Conservation (phyloP, 1,140 invertebrate genomes). For the Brachionus manjavacas region DNA sequence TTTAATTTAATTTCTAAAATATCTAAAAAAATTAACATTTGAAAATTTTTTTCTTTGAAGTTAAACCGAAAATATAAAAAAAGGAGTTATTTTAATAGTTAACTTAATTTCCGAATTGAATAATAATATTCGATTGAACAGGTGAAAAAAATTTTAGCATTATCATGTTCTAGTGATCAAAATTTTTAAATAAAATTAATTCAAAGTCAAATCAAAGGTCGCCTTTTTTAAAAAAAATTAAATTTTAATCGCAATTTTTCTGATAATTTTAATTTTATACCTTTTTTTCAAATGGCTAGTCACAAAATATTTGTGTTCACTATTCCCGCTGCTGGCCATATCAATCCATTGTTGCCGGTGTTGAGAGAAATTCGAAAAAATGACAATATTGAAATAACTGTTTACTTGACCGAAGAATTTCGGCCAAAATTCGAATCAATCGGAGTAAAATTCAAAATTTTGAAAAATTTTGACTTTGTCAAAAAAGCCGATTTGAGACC, state of each 20-base stretch:
- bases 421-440: neutral
- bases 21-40: too few species aligned
- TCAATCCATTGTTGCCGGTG: conserved; percentile 10
- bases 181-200: too few species aligned
- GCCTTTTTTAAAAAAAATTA: neutral
- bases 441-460: neutral
- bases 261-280: neutral
- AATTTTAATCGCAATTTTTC: neutral
- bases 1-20: too few species aligned
- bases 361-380: neutral
- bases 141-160: too few species aligned
- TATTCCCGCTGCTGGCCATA: neutral
- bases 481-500: conserved; percentile 25
- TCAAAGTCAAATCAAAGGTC: neutral
- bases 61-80: too few species aligned
- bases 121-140: too few species aligned
- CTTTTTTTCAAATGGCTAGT: neutral
- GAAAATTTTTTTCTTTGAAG: too few species aligned
- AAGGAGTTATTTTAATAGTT: too few species aligned
- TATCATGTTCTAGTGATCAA: too few species aligned
- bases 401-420: conserved; percentile 24
- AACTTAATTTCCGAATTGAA: too few species aligned
- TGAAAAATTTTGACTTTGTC: conserved; percentile 23
- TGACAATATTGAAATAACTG: neutral
- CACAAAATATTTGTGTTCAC: conserved; percentile 12